Percentiles rank a stretch among this genome's conserved stretches.
Conservation (phyloP, 2,797 vertebrate genomes). For the Scolopax bukidnonensis region DNA sequence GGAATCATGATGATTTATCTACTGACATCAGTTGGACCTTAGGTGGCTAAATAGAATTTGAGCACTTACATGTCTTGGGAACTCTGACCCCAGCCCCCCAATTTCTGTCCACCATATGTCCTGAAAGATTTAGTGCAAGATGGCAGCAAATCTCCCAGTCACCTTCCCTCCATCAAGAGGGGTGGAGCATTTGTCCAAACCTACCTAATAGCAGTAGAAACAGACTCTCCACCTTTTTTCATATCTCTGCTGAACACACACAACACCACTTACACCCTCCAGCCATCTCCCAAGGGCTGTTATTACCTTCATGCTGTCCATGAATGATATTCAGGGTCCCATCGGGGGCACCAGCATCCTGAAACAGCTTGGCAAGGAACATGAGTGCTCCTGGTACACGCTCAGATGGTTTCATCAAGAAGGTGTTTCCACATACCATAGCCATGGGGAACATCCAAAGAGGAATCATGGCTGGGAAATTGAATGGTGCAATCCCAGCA, state of each 20-base stretch:
- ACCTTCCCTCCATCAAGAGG: not conserved
- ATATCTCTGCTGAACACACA: not conserved
- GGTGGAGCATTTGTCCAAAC: not conserved
- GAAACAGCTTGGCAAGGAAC: slow-evolving; percentile 91
- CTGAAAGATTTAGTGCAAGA: not conserved
- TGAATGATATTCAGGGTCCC: slow-evolving; percentile 95
- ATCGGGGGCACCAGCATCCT: slow-evolving; percentile 94
- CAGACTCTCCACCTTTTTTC: not conserved
- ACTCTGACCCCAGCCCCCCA: not conserved
- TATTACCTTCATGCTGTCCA: slow-evolving; percentile 89
- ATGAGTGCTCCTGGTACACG: slow-evolving; percentile 91
- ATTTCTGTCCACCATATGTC: not conserved
- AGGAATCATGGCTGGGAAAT: slow-evolving; percentile 98
- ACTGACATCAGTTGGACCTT: not conserved
- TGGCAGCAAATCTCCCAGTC: not conserved
- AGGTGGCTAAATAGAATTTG: not conserved
- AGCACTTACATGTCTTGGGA: not conserved
- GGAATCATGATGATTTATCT: not conserved
- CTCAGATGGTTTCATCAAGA: slow-evolving; percentile 95
- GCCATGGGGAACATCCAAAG: slow-evolving; percentile 98
- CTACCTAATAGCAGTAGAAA: not conserved
- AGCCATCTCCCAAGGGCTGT: not conserved
- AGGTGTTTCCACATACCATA: slow-evolving; percentile 95
- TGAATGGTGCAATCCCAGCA: slow-evolving; percentile 94
- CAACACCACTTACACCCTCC: not conserved